Conservation (phyloP, 2,113 vertebrate genomes). For the Bufo bufo region DNA sequence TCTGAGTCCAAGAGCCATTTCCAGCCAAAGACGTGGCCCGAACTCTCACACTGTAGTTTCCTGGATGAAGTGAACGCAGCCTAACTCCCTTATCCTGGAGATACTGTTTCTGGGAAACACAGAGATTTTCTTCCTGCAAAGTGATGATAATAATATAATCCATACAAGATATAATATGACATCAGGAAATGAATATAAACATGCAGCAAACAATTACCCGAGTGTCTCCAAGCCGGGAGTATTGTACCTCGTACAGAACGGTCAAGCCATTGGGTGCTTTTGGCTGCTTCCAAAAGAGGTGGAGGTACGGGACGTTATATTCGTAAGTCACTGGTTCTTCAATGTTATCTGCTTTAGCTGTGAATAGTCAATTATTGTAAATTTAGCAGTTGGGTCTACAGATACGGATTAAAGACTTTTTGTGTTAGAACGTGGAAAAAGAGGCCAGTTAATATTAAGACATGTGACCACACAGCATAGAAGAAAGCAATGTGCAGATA, state of each 20-base stretch:
- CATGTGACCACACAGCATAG: neutral
- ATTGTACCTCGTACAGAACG: conserved; percentile 93
- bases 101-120: conserved; percentile 87
- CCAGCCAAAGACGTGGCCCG: conserved; percentile 92
- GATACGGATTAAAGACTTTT: neutral
- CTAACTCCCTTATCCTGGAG: conserved; percentile 76
- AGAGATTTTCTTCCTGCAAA: conserved; percentile 77
- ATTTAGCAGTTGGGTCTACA: neutral
- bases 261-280: conserved; percentile 91
- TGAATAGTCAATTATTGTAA: neutral
- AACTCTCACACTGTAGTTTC: conserved; percentile 91
- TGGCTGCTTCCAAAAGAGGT: conserved; percentile 88
- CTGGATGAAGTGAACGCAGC: conserved; percentile 82
- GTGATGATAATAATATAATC: neutral
- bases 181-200: neutral
- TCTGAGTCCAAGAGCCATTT: conserved; percentile 92
- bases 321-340: conserved; percentile 80
- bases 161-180: neutral
- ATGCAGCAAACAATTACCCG: neutral
- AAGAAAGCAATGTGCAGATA: neutral
- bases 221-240: conserved; percentile 81
- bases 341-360: conserved; percentile 92
- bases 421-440: neutral
- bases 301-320: conserved; percentile 77
- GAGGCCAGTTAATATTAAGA: neutral